These are phyloP conservation scores for Mantis religiosa DNA, from an alignment of 2,888 invertebrate genomes.

Conservation along the genomic window DNA sequence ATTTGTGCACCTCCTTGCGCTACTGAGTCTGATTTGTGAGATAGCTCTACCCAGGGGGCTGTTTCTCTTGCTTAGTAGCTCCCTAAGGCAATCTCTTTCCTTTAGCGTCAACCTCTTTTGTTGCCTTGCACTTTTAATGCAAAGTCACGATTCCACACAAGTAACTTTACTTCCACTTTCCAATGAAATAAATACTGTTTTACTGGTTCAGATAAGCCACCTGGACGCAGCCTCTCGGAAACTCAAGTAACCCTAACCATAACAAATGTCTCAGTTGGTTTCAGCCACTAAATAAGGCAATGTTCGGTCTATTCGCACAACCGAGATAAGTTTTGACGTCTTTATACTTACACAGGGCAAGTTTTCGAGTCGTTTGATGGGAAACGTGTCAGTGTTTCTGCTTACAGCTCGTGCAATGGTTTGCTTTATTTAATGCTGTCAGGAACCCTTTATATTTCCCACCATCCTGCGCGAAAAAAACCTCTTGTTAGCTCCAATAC, in stretches of 20 bases:
- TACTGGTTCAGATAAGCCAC: not conserved
- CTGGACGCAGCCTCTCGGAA: not conserved
- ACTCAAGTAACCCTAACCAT: not conserved
- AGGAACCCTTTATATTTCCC: too few species aligned
- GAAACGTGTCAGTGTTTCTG: too few species aligned
- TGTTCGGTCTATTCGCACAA: too few species aligned
- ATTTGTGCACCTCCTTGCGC: not conserved
- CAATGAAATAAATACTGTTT: not conserved
- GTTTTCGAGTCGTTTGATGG: too few species aligned
- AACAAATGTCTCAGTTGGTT: not conserved
- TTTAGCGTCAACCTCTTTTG: not conserved
- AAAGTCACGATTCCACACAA: not conserved
- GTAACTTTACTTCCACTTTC: not conserved
- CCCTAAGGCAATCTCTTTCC: not conserved
- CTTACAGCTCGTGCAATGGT: too few species aligned
- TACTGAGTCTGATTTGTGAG: not conserved
- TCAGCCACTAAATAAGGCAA: not conserved
- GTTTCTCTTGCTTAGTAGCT: not conserved
- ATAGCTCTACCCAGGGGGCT: not conserved
- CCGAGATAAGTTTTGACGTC: too few species aligned
- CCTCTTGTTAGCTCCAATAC: too few species aligned
- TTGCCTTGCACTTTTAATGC: not conserved
- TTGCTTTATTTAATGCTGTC: too few species aligned
- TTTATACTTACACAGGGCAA: too few species aligned
- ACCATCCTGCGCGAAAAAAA: too few species aligned